A percentile compares a stretch with the other conserved stretches of the same genome.
Evolutionary conservation across 2,797 vertebrate species (phyloP).

Genomic region (Buphagus erythrorhynchus): DNA sequence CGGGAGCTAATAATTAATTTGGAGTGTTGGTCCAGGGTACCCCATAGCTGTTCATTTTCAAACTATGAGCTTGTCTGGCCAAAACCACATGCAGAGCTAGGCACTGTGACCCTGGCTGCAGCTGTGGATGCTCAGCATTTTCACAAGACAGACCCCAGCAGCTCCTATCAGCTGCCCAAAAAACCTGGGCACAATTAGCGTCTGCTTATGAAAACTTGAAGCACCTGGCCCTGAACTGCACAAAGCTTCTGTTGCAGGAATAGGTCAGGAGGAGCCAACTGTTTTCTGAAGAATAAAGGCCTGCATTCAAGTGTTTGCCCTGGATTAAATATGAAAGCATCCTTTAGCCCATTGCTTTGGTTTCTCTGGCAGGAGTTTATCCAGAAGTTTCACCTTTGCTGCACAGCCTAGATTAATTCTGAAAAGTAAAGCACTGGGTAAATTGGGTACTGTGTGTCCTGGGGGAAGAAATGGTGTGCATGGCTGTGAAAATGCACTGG

Average conservation of each 20-base stretch:
- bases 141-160: background rate
- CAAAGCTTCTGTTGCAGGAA: background rate
- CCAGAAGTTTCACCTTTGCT: background rate
- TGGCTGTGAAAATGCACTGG: background rate
- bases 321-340: background rate
- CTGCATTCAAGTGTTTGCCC: background rate
- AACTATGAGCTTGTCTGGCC: background rate
- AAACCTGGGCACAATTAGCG: background rate
- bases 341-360: background rate
- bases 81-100: background rate
- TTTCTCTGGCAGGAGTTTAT: background rate
- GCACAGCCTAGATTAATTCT: background rate
- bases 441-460: background rate
- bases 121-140: background rate
- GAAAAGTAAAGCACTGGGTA: background rate
- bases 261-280: background rate
- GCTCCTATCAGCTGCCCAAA: background rate
- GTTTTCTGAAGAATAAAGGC: background rate
- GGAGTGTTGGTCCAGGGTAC: background rate
- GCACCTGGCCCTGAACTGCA: background rate
- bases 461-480: fast-evolving
- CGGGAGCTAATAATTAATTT: background rate
- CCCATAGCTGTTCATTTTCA: background rate
- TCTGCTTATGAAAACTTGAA: background rate
- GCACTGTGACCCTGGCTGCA: background rate